A percentile compares a stretch with the other conserved stretches of the same genome.
Conservation (phyloP, 2,113 vertebrate species). For the Isichthys henryi region DNA sequence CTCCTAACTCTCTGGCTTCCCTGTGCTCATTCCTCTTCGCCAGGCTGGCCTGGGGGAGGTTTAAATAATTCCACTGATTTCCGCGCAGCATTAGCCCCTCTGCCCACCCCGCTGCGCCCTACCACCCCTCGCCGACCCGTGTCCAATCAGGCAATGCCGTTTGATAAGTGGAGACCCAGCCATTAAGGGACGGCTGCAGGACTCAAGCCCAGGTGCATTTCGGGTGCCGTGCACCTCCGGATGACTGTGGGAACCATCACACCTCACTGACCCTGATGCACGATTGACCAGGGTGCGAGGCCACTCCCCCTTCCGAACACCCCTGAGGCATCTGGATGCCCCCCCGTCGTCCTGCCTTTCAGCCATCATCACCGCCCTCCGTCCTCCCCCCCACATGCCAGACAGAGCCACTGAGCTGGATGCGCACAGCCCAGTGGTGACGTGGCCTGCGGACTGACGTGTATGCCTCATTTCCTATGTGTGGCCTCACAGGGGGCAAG, state of each 20-base stretch:
- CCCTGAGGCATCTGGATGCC: background rate
- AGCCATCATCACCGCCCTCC: background rate
- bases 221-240: background rate
- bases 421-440: background rate
- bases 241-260: background rate
- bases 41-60: constrained; percentile 19
- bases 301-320: background rate
- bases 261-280: background rate
- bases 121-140: background rate
- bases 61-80: constrained; percentile 36
- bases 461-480: background rate
- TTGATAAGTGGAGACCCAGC: constrained; percentile 29
- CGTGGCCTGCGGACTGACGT: background rate
- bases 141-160: constrained; percentile 27
- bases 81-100: background rate
- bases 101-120: background rate
- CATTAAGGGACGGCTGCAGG: background rate
- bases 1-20: background rate
- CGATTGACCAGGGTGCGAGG: background rate
- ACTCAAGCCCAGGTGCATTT: background rate
- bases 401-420: background rate
- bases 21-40: constrained; percentile 14
- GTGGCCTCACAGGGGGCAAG: background rate
- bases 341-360: background rate
- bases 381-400: background rate